These are phyloP conservation scores for Pelusios castaneus DNA, from an alignment of 2,113 vertebrate genomes.

Conservation along the genomic window DNA sequence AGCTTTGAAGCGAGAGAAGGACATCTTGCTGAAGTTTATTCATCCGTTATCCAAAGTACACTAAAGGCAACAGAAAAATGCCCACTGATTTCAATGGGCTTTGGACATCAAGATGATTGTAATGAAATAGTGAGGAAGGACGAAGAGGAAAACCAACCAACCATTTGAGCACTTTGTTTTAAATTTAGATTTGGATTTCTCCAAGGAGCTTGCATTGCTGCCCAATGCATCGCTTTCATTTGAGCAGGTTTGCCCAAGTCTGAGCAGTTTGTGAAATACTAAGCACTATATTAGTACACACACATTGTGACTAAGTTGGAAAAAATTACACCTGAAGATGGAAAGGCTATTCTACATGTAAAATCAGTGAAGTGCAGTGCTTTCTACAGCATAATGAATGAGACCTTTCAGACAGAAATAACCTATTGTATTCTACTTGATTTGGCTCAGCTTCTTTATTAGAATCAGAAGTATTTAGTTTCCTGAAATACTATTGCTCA, in stretches of 20 bases:
- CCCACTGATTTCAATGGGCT: background rate
- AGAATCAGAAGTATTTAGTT: background rate
- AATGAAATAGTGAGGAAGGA: background rate
- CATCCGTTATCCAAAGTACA: background rate
- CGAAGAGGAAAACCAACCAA: background rate
- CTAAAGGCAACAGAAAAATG: background rate
- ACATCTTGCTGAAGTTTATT: background rate
- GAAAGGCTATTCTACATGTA: background rate
- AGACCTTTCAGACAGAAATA: slow-evolving; percentile 5
- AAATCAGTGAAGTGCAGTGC: background rate
- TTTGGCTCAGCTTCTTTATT: background rate
- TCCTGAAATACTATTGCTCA: background rate
- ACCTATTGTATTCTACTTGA: background rate
- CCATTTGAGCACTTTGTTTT: background rate
- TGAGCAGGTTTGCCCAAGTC: slow-evolving; percentile 8
- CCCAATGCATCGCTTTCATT: slow-evolving; percentile 21
- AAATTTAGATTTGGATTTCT: background rate
- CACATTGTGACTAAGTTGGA: background rate
- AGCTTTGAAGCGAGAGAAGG: too few relatives aligned
- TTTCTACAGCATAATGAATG: background rate
- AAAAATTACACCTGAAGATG: background rate
- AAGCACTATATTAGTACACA: background rate
- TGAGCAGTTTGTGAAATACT: background rate
- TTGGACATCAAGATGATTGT: background rate
- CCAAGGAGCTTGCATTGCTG: slow-evolving; percentile 21